Evolutionary conservation across 2,888 invertebrate species (phyloP), one percentile per base, ranked within the genome.

Genomic region (Cerceris ruficornis): DNA sequence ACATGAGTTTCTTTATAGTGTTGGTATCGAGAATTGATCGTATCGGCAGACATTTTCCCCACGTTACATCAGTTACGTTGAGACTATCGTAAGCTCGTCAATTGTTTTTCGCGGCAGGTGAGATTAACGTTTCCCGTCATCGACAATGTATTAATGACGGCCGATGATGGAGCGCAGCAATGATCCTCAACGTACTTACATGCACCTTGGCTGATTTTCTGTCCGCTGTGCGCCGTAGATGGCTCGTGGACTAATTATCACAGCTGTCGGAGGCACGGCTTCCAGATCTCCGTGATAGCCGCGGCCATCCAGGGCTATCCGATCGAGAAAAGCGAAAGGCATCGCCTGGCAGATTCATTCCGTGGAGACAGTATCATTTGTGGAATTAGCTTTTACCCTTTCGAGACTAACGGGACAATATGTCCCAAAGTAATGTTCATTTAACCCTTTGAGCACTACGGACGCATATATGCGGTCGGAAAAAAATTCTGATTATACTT

Each of bases 51-150:
- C 7, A 5, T n/a, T 50, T 50, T n/a, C n/a, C 6, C 46, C 50
- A n/a, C 11, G 50, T 6, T n/a, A 50, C 6, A 28, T 28, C 28
- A 42, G 42, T 11, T 52, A 28, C 68, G 54, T 65, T 41, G 74
- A 74, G 57, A 75, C 69, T 77, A 49, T 43, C 42, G 43, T 17
- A 52, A 49, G 66, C 43, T 43, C 7, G 76, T 60, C 75, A 70
- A 78, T 75, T 78, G 77, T 75, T 78, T 76, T 78, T 75, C 75
- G 76, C 67, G 76, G 77, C 70, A 68, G 70, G 17, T 39, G 70
- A 78, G 75, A 78, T 77, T 69, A 77, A 77, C 74, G 74, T 42
- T 41, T 9, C 57, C 59, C 77, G 70, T 78, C 76, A 55, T 64
- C 50, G 46, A 64, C 70, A 49, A 77, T 71, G 70, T 70, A 76